Base-by-base conservation (phyloP, 2,888 invertebrate species). In the Auanema freiburgensis region DNA sequence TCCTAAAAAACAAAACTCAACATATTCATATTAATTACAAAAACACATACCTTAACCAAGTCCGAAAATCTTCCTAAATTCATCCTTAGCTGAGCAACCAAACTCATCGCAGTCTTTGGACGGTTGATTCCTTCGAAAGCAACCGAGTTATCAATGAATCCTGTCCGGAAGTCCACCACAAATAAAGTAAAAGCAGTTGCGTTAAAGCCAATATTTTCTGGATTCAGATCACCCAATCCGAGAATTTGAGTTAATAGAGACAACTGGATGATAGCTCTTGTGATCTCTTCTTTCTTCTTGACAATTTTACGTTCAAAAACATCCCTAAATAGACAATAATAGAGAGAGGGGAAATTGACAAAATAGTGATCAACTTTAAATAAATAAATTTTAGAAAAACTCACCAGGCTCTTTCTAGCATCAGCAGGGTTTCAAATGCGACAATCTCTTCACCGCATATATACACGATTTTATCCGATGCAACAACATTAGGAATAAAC, bases 61-160 rank as follows among this genome's bases (percentile, higher is more conserved):
- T 11, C 54, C 54, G 24, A 11, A 54, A 54, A 54, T 54, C 54
- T 10, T 23, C 54, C 54, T 10, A 54, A n/a, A n/a, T 54, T 54
- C 54, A 54, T 54, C n/a, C 24, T 8, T 33, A 54, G 54, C n/a
- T 50, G 50, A n/a, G 50, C 8, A 50, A 50, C 50, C 50, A 50
- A 50, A 50, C 50, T 50, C n/a, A 50, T 11, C 50, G n/a, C 50
- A 11, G 11, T n/a, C n/a, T 50, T 50, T 50, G 50, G 50, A n/a
- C 24, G 54, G 33, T 54, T 54, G n/a, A 54, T 54, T 24, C 24
- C 54, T 54, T 24, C 54, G 25, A 54, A 54, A 11, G 54, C 54
- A 54, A 54, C 25, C 10, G 54, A 54, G 24, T n/a, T 54, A 54
- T 54, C 54, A n/a, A 54, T 54, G 54, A 24, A 54, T 54, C 54